Conservation (phyloP, 2,888 invertebrate species). For the Zaprionus lineosus region DNA sequence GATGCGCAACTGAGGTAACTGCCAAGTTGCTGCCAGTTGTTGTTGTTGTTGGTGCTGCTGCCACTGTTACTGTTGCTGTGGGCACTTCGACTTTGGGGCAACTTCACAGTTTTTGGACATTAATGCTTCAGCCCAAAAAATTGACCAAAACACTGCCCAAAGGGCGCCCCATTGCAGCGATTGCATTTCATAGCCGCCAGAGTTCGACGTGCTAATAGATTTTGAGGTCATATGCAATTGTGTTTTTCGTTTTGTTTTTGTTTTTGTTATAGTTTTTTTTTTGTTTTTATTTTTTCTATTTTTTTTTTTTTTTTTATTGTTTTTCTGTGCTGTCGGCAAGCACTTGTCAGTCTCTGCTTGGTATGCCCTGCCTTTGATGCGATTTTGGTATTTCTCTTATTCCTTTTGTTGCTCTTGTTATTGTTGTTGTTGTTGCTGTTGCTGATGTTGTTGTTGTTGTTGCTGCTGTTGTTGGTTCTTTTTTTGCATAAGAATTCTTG, state of each 20-base stretch:
- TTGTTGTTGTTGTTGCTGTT: constrained; percentile 12
- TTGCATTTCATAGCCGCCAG: constrained; percentile 75
- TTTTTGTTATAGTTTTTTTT: too few species aligned
- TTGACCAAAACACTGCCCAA: constrained; percentile 36
- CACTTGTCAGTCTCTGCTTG: constrained; percentile 23
- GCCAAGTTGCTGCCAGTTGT: constrained; percentile 14
- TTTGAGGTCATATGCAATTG: constrained; percentile 79
- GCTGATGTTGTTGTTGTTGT: constrained; percentile 3
- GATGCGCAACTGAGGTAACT: constrained; percentile 38
- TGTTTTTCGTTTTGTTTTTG: constrained; percentile 33
- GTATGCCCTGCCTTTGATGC: constrained; percentile 54
- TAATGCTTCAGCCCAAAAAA: constrained; percentile 60
- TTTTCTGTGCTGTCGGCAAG: constrained; percentile 30
- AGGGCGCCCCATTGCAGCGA: constrained; percentile 27
- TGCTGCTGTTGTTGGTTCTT: constrained; percentile 2
- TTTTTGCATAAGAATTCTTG: constrained; percentile 72
- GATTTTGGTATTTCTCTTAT: constrained; percentile 44
- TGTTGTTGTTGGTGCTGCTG: constrained; percentile 33
- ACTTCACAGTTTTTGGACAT: constrained; percentile 79
- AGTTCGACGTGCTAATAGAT: constrained; percentile 80
- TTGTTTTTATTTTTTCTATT: constrained; percentile 20
- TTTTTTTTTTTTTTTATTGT: constrained; percentile 17
- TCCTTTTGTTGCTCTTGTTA: constrained; percentile 9
- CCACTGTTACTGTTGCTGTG: constrained; percentile 28
- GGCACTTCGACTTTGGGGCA: constrained; percentile 61